Evolutionary conservation across 2,888 invertebrate species (phyloP).

Genomic region (Cheilosia vulpina): DNA sequence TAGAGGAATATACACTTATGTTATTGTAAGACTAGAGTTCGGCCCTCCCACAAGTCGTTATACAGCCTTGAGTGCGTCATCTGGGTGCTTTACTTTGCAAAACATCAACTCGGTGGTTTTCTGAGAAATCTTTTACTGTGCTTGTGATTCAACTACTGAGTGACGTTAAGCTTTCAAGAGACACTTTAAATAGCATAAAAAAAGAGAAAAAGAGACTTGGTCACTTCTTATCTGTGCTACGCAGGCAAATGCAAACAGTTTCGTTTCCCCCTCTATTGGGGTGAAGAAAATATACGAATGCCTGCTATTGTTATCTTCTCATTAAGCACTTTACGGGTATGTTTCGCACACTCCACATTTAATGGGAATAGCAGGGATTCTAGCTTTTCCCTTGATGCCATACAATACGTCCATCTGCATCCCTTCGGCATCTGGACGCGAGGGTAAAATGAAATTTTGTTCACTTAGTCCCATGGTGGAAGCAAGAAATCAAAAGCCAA

Average conservation of each 20-base stretch:
- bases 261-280: background rate
- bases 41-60: constrained; percentile 4
- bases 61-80: constrained; percentile 27
- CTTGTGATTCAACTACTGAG: constrained; percentile 19
- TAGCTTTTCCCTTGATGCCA: constrained; percentile 10
- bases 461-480: constrained; percentile 52
- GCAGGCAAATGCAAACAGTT: background rate
- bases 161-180: background rate
- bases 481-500: constrained; percentile 14
- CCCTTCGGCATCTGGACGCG: constrained; percentile 14
- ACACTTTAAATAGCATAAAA: background rate
- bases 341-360: constrained; percentile 53
- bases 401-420: constrained; percentile 30
- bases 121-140: constrained; percentile 2
- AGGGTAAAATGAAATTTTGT: constrained; percentile 52
- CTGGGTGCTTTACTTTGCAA: constrained; percentile 14
- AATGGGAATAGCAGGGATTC: constrained; percentile 15
- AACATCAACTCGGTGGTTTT: constrained; percentile 26
- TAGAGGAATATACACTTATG: background rate
- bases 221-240: constrained; percentile 1
- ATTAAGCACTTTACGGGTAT: constrained; percentile 58
- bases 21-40: constrained; percentile 12
- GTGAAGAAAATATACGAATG: background rate
- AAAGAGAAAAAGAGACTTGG: background rate
- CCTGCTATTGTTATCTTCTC: constrained; percentile 42